Evolutionary conservation across 2,888 invertebrate genomes (phyloP).

Genomic region (Helobdella robusta): DNA sequence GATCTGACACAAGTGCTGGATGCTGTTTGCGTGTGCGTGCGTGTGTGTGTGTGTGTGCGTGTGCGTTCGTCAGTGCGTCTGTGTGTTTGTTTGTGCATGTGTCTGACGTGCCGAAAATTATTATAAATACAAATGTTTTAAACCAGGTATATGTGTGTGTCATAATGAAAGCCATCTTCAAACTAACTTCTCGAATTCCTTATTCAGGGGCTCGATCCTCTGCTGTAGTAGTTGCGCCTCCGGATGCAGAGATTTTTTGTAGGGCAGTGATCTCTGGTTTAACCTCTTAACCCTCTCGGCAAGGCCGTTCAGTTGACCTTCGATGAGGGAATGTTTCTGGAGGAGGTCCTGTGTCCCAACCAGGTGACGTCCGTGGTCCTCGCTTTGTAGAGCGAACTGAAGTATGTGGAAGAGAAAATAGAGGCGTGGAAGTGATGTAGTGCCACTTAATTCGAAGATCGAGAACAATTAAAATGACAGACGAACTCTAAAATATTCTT

Average conservation of each 20-base stretch:
- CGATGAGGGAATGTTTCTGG: constrained; percentile 84
- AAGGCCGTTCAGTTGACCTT: constrained; percentile 77
- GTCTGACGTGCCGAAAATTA: too few species aligned
- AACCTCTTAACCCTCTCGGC: constrained; percentile 74
- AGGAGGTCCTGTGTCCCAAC: constrained; percentile 86
- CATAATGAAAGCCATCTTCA: too few species aligned
- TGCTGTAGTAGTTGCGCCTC: constrained; percentile 57
- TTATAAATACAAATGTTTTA: too few species aligned
- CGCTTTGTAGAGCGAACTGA: constrained; percentile 64
- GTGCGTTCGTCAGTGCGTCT: background rate
- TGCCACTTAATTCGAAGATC: background rate
- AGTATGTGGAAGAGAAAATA: background rate
- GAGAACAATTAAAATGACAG: too few species aligned
- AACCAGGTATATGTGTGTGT: too few species aligned
- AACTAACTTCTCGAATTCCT: constrained; percentile 62
- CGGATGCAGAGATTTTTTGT: constrained; percentile 57
- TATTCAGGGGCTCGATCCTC: constrained; percentile 65
- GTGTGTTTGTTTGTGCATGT: too few species aligned
- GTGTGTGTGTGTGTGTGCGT: background rate
- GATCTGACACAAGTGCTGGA: constrained; percentile 71
- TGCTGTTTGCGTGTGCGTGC: constrained; percentile 52
- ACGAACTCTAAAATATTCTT: background rate
- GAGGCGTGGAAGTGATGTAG: background rate
- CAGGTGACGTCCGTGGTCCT: constrained; percentile 83
- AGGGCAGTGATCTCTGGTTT: constrained; percentile 86